phyloP scores from a whole-genome alignment of 2,888 invertebrate genomes.

The Augiades crinisus region DNA sequence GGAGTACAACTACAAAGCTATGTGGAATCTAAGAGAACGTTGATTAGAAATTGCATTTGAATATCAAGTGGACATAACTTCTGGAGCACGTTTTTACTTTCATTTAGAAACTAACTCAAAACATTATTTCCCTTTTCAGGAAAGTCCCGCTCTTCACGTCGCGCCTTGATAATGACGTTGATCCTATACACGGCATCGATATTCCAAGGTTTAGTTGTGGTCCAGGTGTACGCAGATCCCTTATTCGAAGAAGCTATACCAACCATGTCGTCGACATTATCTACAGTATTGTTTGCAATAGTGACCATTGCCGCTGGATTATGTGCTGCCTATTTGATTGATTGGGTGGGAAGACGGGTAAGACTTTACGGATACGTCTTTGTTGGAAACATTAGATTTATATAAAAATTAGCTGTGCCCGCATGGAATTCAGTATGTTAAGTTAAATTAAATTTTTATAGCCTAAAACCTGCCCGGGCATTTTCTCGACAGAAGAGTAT shows the following conservation, averaged over 20 bases:
- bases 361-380: not conserved
- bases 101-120: too few relatives aligned
- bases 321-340: constrained; percentile 22
- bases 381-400: too few relatives aligned
- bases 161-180: constrained; percentile 44
- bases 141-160: constrained; percentile 49
- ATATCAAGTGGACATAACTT: too few relatives aligned
- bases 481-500: too few relatives aligned
- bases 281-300: constrained; percentile 47
- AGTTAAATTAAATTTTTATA: too few relatives aligned
- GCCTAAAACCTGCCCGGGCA: too few relatives aligned
- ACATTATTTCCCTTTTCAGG: constrained; percentile 41
- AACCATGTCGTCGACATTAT: constrained; percentile 44
- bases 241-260: constrained; percentile 53
- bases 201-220: constrained; percentile 54
- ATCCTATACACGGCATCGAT: constrained; percentile 45
- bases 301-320: constrained; percentile 39
- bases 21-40: too few relatives aligned
- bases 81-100: too few relatives aligned
- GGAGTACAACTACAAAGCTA: too few relatives aligned
- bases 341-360: constrained; percentile 11
- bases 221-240: constrained; percentile 59
- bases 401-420: too few relatives aligned
- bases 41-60: too few relatives aligned
- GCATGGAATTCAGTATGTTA: too few relatives aligned